Conservation (phyloP, 2,797 vertebrate genomes). For the Sebastes goodei region DNA sequence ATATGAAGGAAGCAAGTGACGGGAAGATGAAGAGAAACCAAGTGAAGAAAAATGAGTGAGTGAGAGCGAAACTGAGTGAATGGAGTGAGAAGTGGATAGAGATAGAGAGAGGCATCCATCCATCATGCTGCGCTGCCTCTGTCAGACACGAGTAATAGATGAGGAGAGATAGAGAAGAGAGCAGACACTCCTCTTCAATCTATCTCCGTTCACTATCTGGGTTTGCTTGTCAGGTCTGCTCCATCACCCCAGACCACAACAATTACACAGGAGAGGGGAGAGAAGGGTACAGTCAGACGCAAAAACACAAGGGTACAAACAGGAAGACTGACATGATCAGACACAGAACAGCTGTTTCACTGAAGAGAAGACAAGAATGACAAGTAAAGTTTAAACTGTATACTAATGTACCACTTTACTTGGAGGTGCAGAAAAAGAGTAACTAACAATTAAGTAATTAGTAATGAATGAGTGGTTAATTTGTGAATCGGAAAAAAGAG, state of each 20-base stretch:
- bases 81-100: conserved; percentile 51
- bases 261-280: conserved; percentile 34
- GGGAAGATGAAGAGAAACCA: conserved; percentile 51
- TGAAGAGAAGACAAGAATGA: background rate
- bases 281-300: background rate
- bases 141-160: conserved; percentile 74
- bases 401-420: background rate
- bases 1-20: conserved; percentile 27
- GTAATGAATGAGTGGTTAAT: background rate
- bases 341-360: background rate
- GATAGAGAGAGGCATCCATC: conserved; percentile 61
- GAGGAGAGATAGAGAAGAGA: conserved; percentile 65
- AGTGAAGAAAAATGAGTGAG: conserved; percentile 53
- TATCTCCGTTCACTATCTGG: conserved; percentile 69
- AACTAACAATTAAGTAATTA: background rate
- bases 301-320: conserved; percentile 19
- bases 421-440: background rate
- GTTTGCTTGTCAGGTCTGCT: conserved; percentile 71
- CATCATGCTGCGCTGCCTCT: conserved; percentile 65
- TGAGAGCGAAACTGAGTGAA: conserved; percentile 37
- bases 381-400: background rate
- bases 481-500: background rate
- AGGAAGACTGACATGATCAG: background rate
- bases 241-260: conserved; percentile 59
- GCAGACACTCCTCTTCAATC: conserved; percentile 72